Evolutionary conservation across 2,888 invertebrate species (phyloP).

Genomic region (Lissocephala sabroskyi): DNA sequence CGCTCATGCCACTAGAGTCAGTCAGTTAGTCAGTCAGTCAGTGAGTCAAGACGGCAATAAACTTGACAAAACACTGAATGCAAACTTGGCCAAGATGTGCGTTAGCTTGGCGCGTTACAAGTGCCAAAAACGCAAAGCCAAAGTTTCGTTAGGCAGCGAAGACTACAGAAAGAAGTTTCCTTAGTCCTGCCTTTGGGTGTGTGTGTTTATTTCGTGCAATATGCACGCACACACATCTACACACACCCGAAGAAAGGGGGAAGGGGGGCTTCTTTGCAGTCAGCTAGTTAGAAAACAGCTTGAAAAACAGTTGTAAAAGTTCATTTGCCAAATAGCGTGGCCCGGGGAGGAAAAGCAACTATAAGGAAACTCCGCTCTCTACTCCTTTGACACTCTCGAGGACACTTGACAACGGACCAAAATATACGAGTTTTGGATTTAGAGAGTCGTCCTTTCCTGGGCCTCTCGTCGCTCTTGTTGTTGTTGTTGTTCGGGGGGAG

Average conservation of each 20-base stretch:
- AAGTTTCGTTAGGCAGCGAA: not conserved
- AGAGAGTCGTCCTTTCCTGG: no score
- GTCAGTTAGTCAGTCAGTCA: no score
- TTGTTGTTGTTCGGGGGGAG: no score
- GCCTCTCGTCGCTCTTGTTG: no score
- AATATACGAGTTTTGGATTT: constrained; percentile 33
- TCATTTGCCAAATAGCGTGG: constrained; percentile 41
- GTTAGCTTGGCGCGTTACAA: not conserved
- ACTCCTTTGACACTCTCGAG: constrained; percentile 35
- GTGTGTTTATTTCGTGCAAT: no score
- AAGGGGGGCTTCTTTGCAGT: not conserved
- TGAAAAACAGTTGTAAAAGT: constrained; percentile 31
- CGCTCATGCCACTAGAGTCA: no score
- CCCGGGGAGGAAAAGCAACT: constrained; percentile 10
- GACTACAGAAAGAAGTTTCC: no score
- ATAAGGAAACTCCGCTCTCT: constrained; percentile 4
- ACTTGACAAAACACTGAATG: not conserved
- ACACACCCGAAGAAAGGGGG: no score
- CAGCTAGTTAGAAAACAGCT: constrained; percentile 1
- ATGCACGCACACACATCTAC: no score
- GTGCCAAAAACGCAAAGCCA: constrained; percentile 1
- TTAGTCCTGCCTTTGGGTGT: not conserved
- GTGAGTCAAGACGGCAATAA: no score
- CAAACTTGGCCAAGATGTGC: not conserved
- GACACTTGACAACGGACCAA: constrained; percentile 31